Conservation (phyloP, 2,113 vertebrate genomes). For the Grammomys dolichurus region DNA sequence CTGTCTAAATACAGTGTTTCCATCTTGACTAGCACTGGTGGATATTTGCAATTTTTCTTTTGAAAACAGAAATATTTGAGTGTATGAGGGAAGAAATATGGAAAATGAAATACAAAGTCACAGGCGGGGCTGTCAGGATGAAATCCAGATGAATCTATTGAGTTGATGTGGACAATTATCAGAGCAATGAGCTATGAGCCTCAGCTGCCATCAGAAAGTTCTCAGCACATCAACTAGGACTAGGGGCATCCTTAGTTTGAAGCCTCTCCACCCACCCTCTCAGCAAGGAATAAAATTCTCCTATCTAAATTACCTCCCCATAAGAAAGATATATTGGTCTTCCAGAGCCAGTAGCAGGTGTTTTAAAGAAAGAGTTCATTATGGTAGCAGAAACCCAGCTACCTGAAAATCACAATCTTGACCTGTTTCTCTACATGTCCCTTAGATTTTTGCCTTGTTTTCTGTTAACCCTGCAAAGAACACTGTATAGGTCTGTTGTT, state of each 20-base stretch:
- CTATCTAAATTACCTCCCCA: conserved; percentile 40
- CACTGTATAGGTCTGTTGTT: background rate
- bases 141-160: background rate
- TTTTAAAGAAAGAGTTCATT: conserved; percentile 56
- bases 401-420: conserved; percentile 13
- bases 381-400: background rate
- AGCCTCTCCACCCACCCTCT: background rate
- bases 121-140: background rate
- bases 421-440: background rate
- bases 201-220: background rate
- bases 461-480: background rate
- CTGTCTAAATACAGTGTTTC: background rate
- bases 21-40: background rate
- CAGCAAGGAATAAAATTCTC: conserved; percentile 6
- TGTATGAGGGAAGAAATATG: background rate
- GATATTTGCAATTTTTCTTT: background rate
- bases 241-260: background rate
- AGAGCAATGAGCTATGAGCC: background rate
- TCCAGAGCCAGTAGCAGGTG: conserved; percentile 16
- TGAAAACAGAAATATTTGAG: background rate
- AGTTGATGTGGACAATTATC: conserved; percentile 9
- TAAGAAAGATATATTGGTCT: conserved; percentile 33
- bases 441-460: conserved; percentile 42
- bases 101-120: background rate
- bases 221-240: background rate